Percentiles rank a stretch among this genome's conserved stretches.
Conservation (phyloP, 2,888 invertebrate species). For the Phaedon cochleariae region DNA sequence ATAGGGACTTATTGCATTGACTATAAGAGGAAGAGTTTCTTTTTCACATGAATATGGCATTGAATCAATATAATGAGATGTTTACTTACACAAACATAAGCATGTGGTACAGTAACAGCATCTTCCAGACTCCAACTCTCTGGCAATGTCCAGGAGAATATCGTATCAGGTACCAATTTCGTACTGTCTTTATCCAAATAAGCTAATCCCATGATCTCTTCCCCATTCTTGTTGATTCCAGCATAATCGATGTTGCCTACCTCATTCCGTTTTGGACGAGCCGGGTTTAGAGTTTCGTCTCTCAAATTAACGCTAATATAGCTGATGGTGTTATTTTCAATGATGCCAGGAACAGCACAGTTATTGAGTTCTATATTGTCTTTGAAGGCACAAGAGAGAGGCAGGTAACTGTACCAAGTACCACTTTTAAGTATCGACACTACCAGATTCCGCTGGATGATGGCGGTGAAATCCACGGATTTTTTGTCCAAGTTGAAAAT, state of each 20-base stretch:
- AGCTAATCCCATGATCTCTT: conserved; percentile 75
- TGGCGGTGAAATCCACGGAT: conserved; percentile 71
- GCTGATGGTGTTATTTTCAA: conserved; percentile 49
- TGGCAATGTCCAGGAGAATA: conserved; percentile 74
- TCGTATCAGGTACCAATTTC: conserved; percentile 55
- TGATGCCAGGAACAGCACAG: conserved; percentile 17
- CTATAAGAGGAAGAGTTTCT: no score
- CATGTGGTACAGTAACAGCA: conserved; percentile 82
- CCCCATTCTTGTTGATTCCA: conserved; percentile 61
- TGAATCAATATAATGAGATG: no score
- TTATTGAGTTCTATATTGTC: conserved; percentile 7
- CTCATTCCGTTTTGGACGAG: conserved; percentile 47
- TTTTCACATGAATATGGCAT: no score
- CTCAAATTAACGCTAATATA: conserved; percentile 56
- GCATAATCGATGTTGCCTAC: conserved; percentile 59
- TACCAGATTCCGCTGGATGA: conserved; percentile 76
- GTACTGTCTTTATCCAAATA: conserved; percentile 52
- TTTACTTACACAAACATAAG: conserved; percentile 70
- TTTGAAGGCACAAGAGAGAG: conserved; percentile 52
- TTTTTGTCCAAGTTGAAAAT: conserved; percentile 70
- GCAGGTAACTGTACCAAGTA: conserved; percentile 47
- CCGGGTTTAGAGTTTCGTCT: conserved; percentile 55
- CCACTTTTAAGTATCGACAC: conserved; percentile 78
- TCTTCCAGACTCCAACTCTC: conserved; percentile 77
- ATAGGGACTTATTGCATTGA: no score